Conservation (phyloP, 1,140 invertebrate species). For the Dendrolimus punctatus region DNA sequence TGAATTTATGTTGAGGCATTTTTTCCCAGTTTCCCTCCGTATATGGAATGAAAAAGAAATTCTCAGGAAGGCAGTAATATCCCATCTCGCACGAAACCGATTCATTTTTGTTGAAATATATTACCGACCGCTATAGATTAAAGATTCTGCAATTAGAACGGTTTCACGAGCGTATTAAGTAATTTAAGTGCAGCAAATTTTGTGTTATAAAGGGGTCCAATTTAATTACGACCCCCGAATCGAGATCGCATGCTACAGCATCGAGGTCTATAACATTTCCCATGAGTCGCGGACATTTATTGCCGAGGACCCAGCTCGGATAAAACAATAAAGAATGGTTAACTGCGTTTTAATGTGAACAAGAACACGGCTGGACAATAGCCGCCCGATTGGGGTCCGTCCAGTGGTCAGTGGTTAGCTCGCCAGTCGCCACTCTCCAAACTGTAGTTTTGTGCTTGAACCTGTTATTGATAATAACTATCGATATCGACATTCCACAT, state of each 20-base stretch:
- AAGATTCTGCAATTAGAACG: constrained; percentile 20
- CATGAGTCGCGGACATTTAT: constrained; percentile 60
- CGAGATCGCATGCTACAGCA: constrained; percentile 31
- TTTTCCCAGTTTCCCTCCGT: too few relatives aligned
- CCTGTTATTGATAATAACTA: too few relatives aligned
- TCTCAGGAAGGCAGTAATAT: too few relatives aligned
- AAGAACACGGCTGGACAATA: constrained; percentile 58
- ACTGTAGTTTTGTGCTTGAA: too few relatives aligned
- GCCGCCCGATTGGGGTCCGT: constrained; percentile 42
- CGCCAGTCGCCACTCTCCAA: constrained; percentile 1
- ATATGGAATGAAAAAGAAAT: too few relatives aligned
- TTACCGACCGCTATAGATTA: constrained; percentile 15
- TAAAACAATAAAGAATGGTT: constrained; percentile 70
- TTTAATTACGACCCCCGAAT: constrained; percentile 48
- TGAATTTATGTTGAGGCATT: too few relatives aligned
- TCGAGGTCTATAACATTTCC: constrained; percentile 38
- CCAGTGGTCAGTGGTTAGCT: constrained; percentile 38
- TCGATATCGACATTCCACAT: too few relatives aligned
- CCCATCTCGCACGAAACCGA: too few relatives aligned
- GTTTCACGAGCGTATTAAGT: constrained; percentile 17
- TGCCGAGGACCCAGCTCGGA: constrained; percentile 41
- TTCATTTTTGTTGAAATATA: not conserved
- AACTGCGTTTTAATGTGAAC: constrained; percentile 68
- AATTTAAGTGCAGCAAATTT: constrained; percentile 43
- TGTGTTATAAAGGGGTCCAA: constrained; percentile 37